Base-by-base conservation (phyloP, 2,888 invertebrate species). In the Chrysolina americana region DNA sequence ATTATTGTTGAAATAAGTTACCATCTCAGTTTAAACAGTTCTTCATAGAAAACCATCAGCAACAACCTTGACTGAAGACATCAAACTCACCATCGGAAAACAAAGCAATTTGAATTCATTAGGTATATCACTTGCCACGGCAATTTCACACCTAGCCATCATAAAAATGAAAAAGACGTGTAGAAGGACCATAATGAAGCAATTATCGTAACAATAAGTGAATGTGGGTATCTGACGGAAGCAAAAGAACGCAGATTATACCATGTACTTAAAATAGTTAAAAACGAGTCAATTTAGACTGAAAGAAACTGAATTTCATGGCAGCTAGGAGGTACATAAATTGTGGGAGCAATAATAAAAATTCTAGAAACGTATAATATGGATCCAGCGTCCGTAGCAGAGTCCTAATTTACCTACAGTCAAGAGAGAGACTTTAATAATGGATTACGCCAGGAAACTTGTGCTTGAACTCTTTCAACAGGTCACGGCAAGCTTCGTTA, bases 351-450 rank as follows among this genome's bases (percentile, higher is more conserved):
- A 50, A 23, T 65, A 65, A 65, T 44, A 48, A 48, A 28, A 65
- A 65, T 41, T 48, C 65, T 21, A 28, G 28, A 65, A 50, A 65
- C 65, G 65, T 65, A 65, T 65, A 65, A 65, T 65, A 48, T 65
- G 65, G 15, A 65, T 23, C 23, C 65, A 65, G 28, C 28, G 36
- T 47, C 48, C 65, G 48, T 65, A 65, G 47, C 48, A 28, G 36
- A 65, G 65, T 59, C 36, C 59, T 15, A 23, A 59, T 59, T 59
- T 59, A 36, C 59, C 17, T n/a, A 21, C 53, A 28, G 59, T 59
- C n/a, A n/a, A n/a, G n/a, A 59, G 59, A 28, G 59, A 59, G 59
- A 59, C 59, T 28, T 59, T 28, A 59, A 59, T 28, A 28, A 28
- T 36, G 59, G 59, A 59, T 59, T 28, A 59, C n/a, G 28, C 23